Base-by-base conservation (phyloP, 1,140 invertebrate genomes). In the Hyles vespertilio region DNA sequence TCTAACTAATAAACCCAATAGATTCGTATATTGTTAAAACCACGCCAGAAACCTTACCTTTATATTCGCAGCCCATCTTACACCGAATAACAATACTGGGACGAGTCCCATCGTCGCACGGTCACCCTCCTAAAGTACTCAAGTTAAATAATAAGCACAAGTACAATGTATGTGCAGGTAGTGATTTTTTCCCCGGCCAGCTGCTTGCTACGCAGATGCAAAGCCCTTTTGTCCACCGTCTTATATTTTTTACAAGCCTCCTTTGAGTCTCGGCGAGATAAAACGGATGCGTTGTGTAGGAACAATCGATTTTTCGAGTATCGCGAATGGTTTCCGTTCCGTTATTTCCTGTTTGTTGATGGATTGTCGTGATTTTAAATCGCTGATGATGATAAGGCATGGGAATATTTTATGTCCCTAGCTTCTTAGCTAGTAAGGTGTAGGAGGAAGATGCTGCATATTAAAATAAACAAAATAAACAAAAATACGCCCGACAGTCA, bases 141-240 rank as follows among this genome's bases (percentile, higher is more conserved):
- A 71, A 81, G 70, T 73, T 78, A 69, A 74, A 59, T 63, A 73
- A 70, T 71, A 71, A 76, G 75, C 74, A 74, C 59, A 67, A 71
- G 70, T 68, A 74, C 72, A 75, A 77, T 70, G 71, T 71, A 67
- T 70, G 70, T 58, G 72, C 77, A 82, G 80, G 80, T 83, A 83
- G 72, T 66, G 69, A 79, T 81, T 83, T 83, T 82, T 83, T 78
- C 69, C 63, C 55, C 63, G 52, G 65, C 63, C 80, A 83, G 79
- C 80, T 83, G 80, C 77, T 71, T 69, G 73, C 72, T 69, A 72
- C 73, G 80, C 80, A 83, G 80, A 81, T 83, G 80, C 63, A 66
- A 74, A 69, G 57, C 59, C 69, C 70, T 78, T 81, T 72, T 77
- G 70, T 60, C 50, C 34, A 34, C 34, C 59, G 49, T 53, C 49